Base-by-base conservation (phyloP, 2,797 vertebrate genomes). In the Lacerta agilis region DNA sequence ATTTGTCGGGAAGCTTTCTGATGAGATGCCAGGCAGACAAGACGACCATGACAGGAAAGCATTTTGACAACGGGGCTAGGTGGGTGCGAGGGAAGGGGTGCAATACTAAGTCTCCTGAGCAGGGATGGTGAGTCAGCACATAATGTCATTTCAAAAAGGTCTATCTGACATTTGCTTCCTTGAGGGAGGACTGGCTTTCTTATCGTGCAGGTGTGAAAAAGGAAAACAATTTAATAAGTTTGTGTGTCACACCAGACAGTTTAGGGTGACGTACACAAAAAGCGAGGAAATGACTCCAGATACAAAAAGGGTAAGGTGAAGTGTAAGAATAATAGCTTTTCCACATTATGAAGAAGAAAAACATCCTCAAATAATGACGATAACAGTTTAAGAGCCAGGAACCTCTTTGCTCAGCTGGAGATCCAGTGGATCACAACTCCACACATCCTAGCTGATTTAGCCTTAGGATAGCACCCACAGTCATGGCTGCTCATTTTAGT, bases 191-290 rank as follows among this genome's bases (percentile, higher is more conserved):
- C 86, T 92, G 81, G 79, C 45, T 87, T 92, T 84, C 85, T 93
- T 83, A 89, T 93, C 88, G 69, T 36, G 87, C 41, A 49, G 92
- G 91, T 91, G 90, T 82, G 36, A 71, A 67, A 86, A 89, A 85
- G 86, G 66, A 79, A 77, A 15, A 79, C 72, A 77, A 83, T 83
- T 0, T 0, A 91, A 92, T 29, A 89, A 45, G 71, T 80, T 94
- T 93, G 92, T 91, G 2, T 92, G 89, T 89, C 93, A 91, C n/a
- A 94, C 87, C 92, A 94, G 77, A 81, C 61, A 79, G 36, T 86
- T 41, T 82, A 33, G 55, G 72, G 75, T 91, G 72, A 0, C 86
- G 82, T 58, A 79, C 79, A 88, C 92, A 89, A 83, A 89, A 92
- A 55, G 7, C 33, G 58, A 92, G 87, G 92, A 83, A 92, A 89